Evolutionary conservation across 2,888 invertebrate species (phyloP).

Genomic region (Athalia cordata): DNA sequence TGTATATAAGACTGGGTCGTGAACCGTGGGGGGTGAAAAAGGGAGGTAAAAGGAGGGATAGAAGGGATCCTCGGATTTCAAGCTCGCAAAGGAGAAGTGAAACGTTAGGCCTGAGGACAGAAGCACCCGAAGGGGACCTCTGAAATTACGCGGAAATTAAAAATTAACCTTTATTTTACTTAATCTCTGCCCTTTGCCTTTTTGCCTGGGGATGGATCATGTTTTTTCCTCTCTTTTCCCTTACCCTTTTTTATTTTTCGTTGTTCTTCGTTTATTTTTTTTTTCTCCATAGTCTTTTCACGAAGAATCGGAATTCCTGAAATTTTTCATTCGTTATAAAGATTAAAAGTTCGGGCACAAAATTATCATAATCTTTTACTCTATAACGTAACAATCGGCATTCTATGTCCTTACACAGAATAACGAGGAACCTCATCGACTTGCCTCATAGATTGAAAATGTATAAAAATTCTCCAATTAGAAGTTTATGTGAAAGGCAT

Average conservation of each 20-base stretch:
- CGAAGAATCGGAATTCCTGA: background rate
- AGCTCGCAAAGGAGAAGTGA: constrained; percentile 33
- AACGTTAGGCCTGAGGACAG: constrained; percentile 41
- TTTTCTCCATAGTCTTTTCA: background rate
- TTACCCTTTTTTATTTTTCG: background rate
- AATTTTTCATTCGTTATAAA: background rate
- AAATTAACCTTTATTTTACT: constrained; percentile 38
- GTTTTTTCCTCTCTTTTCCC: background rate
- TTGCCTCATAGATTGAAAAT: no score
- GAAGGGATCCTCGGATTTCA: background rate
- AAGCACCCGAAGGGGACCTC: constrained; percentile 37
- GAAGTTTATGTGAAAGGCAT: no score
- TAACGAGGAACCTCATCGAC: no score
- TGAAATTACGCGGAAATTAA: constrained; percentile 39
- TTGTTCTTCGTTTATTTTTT: background rate
- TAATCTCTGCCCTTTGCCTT: constrained; percentile 4
- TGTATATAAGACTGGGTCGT: constrained; percentile 21
- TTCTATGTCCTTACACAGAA: no score
- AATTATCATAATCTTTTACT: no score
- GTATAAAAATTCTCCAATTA: no score
- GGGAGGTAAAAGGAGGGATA: background rate
- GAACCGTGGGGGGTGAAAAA: constrained; percentile 5
- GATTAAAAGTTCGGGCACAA: no score
- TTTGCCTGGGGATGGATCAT: background rate
- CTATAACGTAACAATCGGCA: no score